Evolutionary conservation across 2,113 vertebrate species (phyloP).

Genomic region (Okapia johnstoni): DNA sequence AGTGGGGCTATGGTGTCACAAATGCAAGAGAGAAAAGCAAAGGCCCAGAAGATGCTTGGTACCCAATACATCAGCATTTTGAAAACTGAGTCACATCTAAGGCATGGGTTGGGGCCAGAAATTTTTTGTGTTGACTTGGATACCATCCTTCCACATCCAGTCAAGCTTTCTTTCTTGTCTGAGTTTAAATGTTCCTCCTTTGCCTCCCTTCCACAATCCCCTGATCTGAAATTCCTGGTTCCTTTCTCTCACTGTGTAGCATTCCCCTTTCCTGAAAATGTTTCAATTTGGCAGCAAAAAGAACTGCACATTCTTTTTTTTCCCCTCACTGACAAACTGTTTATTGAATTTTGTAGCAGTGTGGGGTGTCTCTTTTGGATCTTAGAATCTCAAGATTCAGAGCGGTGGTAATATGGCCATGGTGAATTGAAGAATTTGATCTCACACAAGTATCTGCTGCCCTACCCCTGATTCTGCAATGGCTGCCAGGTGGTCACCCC

Average conservation of each 20-base stretch:
- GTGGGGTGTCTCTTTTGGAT: not conserved
- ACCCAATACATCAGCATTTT: not conserved
- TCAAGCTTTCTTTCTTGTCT: not conserved
- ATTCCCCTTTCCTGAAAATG: not conserved
- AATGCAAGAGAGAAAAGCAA: not conserved
- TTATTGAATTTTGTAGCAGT: slow-evolving; percentile 37
- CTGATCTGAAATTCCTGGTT: not conserved
- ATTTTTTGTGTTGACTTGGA: not conserved
- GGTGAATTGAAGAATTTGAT: slow-evolving; percentile 85
- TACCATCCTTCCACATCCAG: not conserved
- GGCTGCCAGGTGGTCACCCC: slow-evolving; percentile 86
- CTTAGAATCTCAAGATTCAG: slow-evolving; percentile 10
- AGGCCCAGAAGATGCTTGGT: not conserved
- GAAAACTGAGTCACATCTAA: not conserved
- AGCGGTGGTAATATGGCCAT: slow-evolving; percentile 50
- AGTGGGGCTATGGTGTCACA: too few relatives aligned
- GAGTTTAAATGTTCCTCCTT: not conserved
- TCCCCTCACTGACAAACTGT: slow-evolving; percentile 28
- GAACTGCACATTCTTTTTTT: not conserved
- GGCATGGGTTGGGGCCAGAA: not conserved
- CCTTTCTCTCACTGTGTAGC: not conserved
- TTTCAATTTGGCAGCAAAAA: not conserved
- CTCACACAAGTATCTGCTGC: slow-evolving; percentile 85
- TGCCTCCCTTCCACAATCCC: accelerated
- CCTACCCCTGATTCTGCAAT: slow-evolving; percentile 88